Evolutionary conservation across 1,140 invertebrate species (phyloP).

Genomic region (Brachionus plicatilis): DNA sequence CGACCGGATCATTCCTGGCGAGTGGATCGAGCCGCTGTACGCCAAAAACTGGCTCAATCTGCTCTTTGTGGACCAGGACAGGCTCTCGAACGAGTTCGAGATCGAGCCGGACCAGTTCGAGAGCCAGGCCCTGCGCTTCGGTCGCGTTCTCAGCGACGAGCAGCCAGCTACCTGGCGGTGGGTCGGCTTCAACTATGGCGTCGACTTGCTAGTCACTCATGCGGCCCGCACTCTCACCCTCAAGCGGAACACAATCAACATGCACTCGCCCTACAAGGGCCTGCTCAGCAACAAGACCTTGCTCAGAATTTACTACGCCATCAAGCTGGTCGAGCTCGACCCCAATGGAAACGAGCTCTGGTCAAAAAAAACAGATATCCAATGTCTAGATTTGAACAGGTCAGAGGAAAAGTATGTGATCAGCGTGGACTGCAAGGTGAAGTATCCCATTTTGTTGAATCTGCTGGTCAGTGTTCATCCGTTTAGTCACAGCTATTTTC

Average conservation of each 20-base stretch:
- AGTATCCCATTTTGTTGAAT: constrained; percentile 19
- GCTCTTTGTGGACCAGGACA: constrained; percentile 29
- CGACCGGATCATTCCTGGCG: constrained; percentile 4
- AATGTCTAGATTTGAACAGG: constrained; percentile 2
- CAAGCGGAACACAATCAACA: constrained; percentile 26
- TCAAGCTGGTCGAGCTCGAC: constrained; percentile 14
- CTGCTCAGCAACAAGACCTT: neutral
- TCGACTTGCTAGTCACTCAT: constrained; percentile 27
- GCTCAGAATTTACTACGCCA: constrained; percentile 6
- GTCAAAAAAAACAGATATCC: neutral
- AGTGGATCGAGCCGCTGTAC: constrained; percentile 26
- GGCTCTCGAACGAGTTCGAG: neutral
- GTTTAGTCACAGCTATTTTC: neutral
- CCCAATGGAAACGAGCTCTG: neutral
- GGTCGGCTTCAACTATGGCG: constrained; percentile 32
- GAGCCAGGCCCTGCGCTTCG: neutral
- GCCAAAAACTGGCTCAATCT: constrained; percentile 17
- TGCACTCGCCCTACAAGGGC: constrained; percentile 29
- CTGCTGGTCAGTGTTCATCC: constrained; percentile 15
- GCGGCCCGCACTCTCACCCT: constrained; percentile 7
- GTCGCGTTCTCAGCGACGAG: neutral
- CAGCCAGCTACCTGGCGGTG: constrained; percentile 23
- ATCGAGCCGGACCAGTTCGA: neutral
- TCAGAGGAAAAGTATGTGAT: neutral
- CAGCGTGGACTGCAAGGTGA: neutral